Percentiles rank a stretch among this genome's conserved stretches.
phyloP scores from a whole-genome alignment of 2,113 vertebrate species.

The Vulpes vulpes region DNA sequence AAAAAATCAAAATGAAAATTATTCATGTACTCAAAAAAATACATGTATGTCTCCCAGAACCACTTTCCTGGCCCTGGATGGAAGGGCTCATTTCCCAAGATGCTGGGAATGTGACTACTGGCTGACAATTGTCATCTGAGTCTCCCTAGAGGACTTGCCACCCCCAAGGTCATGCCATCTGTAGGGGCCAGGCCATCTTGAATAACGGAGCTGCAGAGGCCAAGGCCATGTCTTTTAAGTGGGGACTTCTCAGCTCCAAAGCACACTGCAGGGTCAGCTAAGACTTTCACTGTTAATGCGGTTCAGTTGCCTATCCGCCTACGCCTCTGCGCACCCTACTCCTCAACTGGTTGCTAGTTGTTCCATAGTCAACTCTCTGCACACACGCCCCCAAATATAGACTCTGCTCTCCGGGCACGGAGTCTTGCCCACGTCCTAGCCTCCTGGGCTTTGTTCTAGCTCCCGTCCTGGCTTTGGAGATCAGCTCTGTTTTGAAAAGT shows the following conservation, averaged over 20 bases:
- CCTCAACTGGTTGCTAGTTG: no score
- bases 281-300: not conserved
- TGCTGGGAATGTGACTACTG: not conserved
- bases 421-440: rapidly evolving
- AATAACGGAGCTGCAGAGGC: not conserved
- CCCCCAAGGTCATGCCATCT: not conserved
- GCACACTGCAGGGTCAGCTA: not conserved
- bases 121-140: not conserved
- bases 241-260: not conserved
- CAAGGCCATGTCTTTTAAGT: not conserved
- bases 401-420: not conserved
- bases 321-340: rapidly evolving
- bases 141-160: not conserved
- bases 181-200: not conserved
- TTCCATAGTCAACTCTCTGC: not conserved
- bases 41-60: not conserved
- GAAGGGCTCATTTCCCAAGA: not conserved
- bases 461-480: not conserved
- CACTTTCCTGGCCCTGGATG: not conserved
- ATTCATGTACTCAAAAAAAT: not conserved
- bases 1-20: not conserved
- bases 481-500: not conserved
- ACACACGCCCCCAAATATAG: not conserved
- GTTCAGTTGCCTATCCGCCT: not conserved
- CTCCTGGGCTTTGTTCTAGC: not conserved